These are phyloP conservation scores for Ceratitis capitata DNA, from an alignment of 1,140 invertebrate species.

Conservation along the genomic window DNA sequence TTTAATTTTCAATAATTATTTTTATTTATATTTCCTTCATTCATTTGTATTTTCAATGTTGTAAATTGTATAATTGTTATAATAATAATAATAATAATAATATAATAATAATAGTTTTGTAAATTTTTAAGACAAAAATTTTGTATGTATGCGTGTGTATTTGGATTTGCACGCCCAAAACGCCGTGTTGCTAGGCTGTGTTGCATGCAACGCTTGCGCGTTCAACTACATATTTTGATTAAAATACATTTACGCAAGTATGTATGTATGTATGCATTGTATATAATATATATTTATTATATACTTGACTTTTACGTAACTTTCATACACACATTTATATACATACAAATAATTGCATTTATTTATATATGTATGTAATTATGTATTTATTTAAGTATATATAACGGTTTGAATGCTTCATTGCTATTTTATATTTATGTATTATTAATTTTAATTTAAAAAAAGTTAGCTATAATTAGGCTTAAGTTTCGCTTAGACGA, in stretches of 20 bases:
- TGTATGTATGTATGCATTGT: slow-evolving; percentile 51
- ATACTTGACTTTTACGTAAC: slow-evolving; percentile 1
- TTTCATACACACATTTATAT: neutral
- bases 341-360: slow-evolving; percentile 1
- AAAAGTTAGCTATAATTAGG: neutral
- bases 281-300: slow-evolving; percentile 41
- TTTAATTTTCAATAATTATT: slow-evolving; percentile 46
- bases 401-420: slow-evolving; percentile 8
- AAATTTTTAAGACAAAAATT: slow-evolving; percentile 64
- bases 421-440: no score
- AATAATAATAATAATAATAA: no score
- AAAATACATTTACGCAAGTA: slow-evolving; percentile 59
- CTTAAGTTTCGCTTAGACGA: neutral
- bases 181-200: no score
- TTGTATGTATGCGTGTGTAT: slow-evolving; percentile 49
- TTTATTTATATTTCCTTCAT: slow-evolving; percentile 43
- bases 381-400: slow-evolving; percentile 14
- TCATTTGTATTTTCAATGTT: slow-evolving; percentile 41
- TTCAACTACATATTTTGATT: slow-evolving; percentile 54
- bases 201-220: slow-evolving; percentile 42
- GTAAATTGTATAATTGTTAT: slow-evolving; percentile 44
- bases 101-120: slow-evolving; percentile 54
- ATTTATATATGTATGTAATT: slow-evolving; percentile 3
- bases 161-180: neutral
- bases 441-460: no score